Conservation (phyloP, 2,888 invertebrate species). For the Stegophylla sp. region DNA sequence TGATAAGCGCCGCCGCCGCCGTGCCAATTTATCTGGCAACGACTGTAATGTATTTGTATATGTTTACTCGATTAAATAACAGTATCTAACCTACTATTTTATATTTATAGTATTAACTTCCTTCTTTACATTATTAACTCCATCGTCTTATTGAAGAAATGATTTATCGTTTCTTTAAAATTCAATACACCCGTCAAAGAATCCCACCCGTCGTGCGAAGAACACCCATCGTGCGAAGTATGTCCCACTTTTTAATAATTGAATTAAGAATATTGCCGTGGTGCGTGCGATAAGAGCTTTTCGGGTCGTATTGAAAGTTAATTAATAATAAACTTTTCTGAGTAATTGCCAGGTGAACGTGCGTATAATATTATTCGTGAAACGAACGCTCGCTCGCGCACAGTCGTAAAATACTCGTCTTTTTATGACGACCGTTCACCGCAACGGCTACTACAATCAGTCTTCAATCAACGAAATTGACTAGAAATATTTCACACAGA, state of each 20-base stretch:
- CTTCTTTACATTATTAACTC: no score
- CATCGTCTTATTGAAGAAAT: no score
- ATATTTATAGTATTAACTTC: no score
- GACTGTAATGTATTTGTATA: no score
- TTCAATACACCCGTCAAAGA: no score
- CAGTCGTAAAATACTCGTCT: conserved; percentile 51
- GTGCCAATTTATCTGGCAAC: no score
- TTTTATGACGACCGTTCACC: conserved; percentile 39
- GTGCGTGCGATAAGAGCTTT: background rate
- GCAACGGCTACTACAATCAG: background rate
- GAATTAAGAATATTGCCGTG: background rate
- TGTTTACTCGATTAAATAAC: no score
- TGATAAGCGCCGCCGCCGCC: background rate
- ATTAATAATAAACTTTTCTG: conserved; percentile 38
- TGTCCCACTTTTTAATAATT: background rate
- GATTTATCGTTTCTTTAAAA: no score
- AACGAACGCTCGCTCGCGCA: background rate
- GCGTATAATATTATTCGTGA: background rate
- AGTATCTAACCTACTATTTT: no score
- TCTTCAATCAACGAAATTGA: conserved; percentile 55
- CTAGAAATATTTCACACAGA: conserved; percentile 23
- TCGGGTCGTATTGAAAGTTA: conserved; percentile 13
- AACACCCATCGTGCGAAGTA: no score
- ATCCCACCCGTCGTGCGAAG: background rate
- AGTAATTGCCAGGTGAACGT: conserved; percentile 18